Conservation (phyloP, 2,113 vertebrate species). For the Eulemur macaco region DNA sequence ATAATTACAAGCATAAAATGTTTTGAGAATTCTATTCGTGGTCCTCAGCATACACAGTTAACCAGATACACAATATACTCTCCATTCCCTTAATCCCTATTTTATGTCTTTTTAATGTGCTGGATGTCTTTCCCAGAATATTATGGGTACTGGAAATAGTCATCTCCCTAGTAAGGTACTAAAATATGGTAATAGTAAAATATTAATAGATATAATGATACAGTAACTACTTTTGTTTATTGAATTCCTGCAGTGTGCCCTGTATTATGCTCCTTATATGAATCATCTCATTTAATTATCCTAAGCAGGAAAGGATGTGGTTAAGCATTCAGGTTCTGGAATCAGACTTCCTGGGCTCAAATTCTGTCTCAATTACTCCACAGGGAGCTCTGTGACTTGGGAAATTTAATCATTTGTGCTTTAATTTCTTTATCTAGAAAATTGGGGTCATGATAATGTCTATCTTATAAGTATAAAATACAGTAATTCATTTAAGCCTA, state of each 20-base stretch:
- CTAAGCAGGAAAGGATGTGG: neutral
- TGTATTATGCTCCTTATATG: neutral
- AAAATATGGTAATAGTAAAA: neutral
- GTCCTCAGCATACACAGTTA: neutral
- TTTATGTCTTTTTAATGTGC: neutral
- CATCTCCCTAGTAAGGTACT: neutral
- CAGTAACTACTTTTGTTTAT: neutral
- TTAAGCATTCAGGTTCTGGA: neutral
- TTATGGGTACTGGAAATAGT: neutral
- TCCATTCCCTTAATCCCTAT: neutral
- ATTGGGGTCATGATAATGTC: neutral
- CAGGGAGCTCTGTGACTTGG: neutral
- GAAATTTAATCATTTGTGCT: neutral
- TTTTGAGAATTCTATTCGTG: neutral
- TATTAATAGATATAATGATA: neutral
- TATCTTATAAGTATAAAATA: neutral
- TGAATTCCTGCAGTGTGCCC: neutral
- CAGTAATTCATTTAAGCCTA: neutral
- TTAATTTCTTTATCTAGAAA: neutral
- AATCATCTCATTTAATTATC: neutral
- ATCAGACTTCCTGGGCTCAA: neutral
- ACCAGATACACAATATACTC: neutral
- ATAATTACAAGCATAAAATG: neutral
- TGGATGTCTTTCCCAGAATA: neutral
- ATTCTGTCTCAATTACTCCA: neutral